These are phyloP conservation scores for Neoaliturus tenellus DNA, from an alignment of 2,888 invertebrate species.

Conservation along the genomic window DNA sequence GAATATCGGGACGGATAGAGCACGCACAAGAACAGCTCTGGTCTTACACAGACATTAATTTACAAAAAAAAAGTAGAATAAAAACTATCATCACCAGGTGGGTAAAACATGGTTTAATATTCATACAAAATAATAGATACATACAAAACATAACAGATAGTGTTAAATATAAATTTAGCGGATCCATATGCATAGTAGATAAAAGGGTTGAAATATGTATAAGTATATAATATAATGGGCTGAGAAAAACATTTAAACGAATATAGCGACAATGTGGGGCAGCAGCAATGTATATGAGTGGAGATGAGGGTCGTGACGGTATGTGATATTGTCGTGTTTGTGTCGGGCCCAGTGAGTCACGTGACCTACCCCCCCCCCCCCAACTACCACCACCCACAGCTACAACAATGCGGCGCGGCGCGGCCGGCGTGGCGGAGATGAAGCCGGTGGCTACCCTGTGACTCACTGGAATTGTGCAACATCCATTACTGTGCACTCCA, in stretches of 20 bases:
- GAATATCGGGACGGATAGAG: too few species aligned
- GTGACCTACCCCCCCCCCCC: background rate
- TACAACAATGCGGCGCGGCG: background rate
- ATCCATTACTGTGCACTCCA: too few species aligned
- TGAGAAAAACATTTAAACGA: background rate
- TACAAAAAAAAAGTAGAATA: too few species aligned
- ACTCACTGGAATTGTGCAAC: conserved; percentile 2
- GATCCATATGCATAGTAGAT: background rate
- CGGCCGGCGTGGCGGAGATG: too few species aligned
- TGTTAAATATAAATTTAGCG: too few species aligned
- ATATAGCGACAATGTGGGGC: background rate
- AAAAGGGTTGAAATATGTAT: background rate
- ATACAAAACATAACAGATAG: too few species aligned
- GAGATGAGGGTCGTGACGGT: conserved; percentile 27
- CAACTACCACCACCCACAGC: background rate
- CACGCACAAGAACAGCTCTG: too few species aligned
- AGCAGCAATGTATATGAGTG: background rate
- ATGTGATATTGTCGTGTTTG: conserved; percentile 20
- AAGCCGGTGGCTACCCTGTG: conserved; percentile 3
- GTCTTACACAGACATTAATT: too few species aligned
- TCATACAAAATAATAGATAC: too few species aligned
- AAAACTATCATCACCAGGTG: too few species aligned
- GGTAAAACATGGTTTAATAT: too few species aligned
- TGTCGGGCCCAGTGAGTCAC: conserved; percentile 25
- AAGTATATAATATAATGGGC: background rate